A percentile compares a stretch with the other conserved stretches of the same genome.
Evolutionary conservation across 2,113 vertebrate genomes (phyloP).

Genomic region (Myotis lucifugus): DNA sequence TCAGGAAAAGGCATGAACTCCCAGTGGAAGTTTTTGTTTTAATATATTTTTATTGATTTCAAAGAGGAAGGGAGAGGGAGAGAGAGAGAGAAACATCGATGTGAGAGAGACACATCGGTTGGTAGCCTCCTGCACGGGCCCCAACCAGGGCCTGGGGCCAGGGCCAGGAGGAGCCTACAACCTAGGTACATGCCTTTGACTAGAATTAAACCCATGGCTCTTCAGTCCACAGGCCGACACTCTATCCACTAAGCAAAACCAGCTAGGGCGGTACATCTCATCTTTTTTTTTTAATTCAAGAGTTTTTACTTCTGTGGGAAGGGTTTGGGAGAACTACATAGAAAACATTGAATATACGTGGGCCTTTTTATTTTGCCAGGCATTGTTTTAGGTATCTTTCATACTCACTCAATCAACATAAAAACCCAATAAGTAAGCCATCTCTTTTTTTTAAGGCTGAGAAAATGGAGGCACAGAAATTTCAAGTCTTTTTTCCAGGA

Average conservation of each 20-base stretch:
- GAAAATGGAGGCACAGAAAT: conserved; percentile 28
- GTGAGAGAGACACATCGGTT: too few relatives aligned
- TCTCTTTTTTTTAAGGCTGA: not conserved
- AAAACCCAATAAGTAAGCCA: not conserved
- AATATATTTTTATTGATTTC: too few relatives aligned
- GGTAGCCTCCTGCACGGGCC: too few relatives aligned
- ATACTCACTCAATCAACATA: not conserved
- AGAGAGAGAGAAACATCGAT: too few relatives aligned
- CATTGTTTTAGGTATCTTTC: not conserved
- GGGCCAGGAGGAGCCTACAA: too few relatives aligned
- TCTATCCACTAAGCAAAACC: too few relatives aligned
- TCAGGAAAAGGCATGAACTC: not conserved
- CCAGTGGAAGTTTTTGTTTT: not conserved
- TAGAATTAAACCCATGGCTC: too few relatives aligned
- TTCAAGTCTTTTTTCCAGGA: conserved; percentile 21
- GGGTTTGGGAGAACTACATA: not conserved
- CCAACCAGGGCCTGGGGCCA: too few relatives aligned
- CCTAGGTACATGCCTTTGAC: too few relatives aligned
- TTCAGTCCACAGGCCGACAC: too few relatives aligned
- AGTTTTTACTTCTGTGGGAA: not conserved
- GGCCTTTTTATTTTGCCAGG: conserved; percentile 15
- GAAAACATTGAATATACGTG: not conserved
- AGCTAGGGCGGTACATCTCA: too few relatives aligned
- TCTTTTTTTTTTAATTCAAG: not conserved
- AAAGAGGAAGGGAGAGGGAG: too few relatives aligned